phyloP scores from a whole-genome alignment of 2,888 invertebrate genomes.

The Volucella zonaria region DNA sequence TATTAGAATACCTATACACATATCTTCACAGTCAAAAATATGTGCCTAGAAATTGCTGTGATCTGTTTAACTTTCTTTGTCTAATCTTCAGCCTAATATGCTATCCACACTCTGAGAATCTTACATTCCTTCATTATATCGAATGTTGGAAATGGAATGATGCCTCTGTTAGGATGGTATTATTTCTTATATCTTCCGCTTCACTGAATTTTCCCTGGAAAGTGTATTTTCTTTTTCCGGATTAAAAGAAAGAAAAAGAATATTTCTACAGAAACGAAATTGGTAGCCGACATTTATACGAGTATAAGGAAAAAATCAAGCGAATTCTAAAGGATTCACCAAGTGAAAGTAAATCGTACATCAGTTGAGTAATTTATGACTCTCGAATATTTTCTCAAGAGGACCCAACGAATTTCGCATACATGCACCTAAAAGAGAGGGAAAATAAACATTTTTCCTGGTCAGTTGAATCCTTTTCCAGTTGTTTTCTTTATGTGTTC shows the following conservation, averaged over 20 bases:
- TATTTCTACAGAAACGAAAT: constrained; percentile 5
- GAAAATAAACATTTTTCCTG: constrained; percentile 62
- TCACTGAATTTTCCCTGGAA: constrained; percentile 45
- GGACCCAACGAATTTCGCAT: constrained; percentile 40
- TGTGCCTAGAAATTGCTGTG: too few relatives aligned
- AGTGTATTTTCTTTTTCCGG: constrained; percentile 32
- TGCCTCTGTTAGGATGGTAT: constrained; percentile 15
- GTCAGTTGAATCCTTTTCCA: constrained; percentile 60
- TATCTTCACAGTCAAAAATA: too few relatives aligned
- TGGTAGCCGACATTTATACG: constrained; percentile 36
- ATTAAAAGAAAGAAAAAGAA: constrained; percentile 26
- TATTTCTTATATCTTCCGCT: constrained; percentile 57
- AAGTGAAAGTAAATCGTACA: constrained; percentile 61
- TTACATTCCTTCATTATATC: constrained; percentile 34
- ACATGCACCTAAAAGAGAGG: constrained; percentile 35
- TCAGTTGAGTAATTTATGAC: constrained; percentile 66
- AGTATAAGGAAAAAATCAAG: constrained; percentile 12
- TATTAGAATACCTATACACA: too few relatives aligned
- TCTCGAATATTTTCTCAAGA: constrained; percentile 47
- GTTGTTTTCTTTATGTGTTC: constrained; percentile 11
- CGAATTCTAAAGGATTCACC: constrained; percentile 54
- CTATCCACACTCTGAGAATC: too few relatives aligned
- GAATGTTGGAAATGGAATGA: constrained; percentile 17
- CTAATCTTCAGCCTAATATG: too few relatives aligned
- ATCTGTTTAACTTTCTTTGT: too few relatives aligned